Evolutionary conservation across 2,888 invertebrate species (phyloP).

Genomic region (Epistrophe eligans): DNA sequence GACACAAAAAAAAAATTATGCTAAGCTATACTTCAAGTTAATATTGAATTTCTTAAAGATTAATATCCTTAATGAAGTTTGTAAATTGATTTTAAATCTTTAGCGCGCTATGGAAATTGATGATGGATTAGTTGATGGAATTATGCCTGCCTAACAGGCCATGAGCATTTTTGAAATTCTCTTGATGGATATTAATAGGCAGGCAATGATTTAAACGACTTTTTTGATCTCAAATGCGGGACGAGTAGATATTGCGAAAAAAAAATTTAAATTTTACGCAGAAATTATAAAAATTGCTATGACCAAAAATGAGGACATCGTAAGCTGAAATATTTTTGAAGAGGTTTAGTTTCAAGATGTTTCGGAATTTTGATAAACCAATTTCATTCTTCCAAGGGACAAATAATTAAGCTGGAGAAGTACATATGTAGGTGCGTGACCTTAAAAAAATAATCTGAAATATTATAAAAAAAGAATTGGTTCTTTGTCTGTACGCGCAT

Average conservation of each 20-base stretch:
- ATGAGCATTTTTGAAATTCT: not conserved
- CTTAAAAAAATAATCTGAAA: no score
- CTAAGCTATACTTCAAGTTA: not conserved
- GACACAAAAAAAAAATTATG: not conserved
- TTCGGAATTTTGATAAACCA: no score
- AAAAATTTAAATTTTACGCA: no score
- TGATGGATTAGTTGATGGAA: conserved; percentile 34
- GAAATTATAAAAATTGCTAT: no score
- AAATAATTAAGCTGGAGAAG: no score
- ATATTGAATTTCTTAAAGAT: conserved; percentile 40
- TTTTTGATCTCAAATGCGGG: not conserved
- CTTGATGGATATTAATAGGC: conserved; percentile 20
- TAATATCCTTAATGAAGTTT: conserved; percentile 46
- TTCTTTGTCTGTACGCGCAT: no score
- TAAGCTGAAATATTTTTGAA: no score
- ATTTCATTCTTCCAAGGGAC: no score
- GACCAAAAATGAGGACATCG: no score
- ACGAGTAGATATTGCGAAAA: not conserved
- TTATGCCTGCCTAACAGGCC: conserved; percentile 13
- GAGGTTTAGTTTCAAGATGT: no score
- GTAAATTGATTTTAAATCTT: conserved; percentile 44
- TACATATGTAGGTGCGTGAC: no score
- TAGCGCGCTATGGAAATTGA: conserved; percentile 21
- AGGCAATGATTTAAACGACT: not conserved
- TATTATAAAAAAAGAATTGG: no score